phyloP scores from a whole-genome alignment of 1,140 invertebrate genomes.

The Drosophila bipectinata region DNA sequence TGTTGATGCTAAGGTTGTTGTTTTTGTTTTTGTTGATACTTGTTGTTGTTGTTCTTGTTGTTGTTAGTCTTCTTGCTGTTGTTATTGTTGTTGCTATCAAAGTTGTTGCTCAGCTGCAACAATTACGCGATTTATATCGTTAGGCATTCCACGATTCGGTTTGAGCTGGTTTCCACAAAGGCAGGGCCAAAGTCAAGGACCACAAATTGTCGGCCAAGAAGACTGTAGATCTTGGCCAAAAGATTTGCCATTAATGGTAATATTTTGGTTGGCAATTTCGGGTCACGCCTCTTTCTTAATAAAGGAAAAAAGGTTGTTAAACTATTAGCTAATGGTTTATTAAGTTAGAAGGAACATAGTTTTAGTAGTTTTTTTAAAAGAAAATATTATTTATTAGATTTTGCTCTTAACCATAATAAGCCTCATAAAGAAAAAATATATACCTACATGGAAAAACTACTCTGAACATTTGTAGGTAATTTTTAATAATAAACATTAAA shows the following conservation, averaged over 20 bases:
- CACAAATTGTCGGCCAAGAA: constrained; percentile 24
- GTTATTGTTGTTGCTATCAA: constrained; percentile 29
- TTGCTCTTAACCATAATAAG: too few relatives aligned
- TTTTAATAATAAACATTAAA: too few relatives aligned
- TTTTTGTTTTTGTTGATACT: constrained; percentile 18
- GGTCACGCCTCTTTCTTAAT: not conserved
- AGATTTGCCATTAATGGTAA: constrained; percentile 1
- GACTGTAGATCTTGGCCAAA: constrained; percentile 1
- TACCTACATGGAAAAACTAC: too few relatives aligned
- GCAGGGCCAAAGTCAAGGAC: constrained; percentile 43
- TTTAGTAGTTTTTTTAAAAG: too few relatives aligned
- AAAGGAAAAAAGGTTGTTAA: too few relatives aligned
- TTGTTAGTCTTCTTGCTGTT: constrained; percentile 24
- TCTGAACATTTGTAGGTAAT: too few relatives aligned
- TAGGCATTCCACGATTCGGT: constrained; percentile 41
- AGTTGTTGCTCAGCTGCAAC: constrained; percentile 63
- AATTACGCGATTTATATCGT: constrained; percentile 74
- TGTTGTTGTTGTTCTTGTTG: constrained; percentile 20
- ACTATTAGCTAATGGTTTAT: not conserved
- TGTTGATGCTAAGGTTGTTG: constrained; percentile 53
- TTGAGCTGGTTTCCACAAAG: constrained; percentile 36
- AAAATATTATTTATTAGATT: too few relatives aligned
- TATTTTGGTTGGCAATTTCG: not conserved
- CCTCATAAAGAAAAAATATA: too few relatives aligned
- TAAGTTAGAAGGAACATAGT: too few relatives aligned